Conservation (phyloP, 2,113 vertebrate species). For the Esox niger region DNA sequence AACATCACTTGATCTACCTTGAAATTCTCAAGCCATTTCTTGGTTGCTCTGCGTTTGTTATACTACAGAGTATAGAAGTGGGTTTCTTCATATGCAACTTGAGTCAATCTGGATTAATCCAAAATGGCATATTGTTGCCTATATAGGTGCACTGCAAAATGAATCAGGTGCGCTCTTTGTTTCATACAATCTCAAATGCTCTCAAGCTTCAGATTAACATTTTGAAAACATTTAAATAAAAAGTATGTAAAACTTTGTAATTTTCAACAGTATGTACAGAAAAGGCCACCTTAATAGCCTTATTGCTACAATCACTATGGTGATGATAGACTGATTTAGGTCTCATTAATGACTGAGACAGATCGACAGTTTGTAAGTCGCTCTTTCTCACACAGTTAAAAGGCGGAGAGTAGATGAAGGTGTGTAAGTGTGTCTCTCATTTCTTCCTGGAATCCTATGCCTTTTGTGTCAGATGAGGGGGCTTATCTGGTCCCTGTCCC, state of each 20-base stretch:
- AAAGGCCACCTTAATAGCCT: constrained; percentile 38
- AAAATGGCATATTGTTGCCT: too few relatives aligned
- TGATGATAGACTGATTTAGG: neutral
- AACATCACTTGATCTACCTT: constrained; percentile 23
- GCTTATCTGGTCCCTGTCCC: too few relatives aligned
- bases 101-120: too few relatives aligned
- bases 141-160: too few relatives aligned
- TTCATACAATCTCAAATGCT: constrained; percentile 4
- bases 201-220: neutral
- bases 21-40: constrained; percentile 12
- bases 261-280: too few relatives aligned
- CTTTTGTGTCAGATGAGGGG: too few relatives aligned
- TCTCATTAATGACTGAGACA: neutral
- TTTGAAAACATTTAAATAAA: too few relatives aligned
- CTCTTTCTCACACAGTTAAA: neutral
- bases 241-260: too few relatives aligned
- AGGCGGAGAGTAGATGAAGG: constrained; percentile 4
- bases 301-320: constrained; percentile 31
- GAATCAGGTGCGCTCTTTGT: neutral
- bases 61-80: neutral
- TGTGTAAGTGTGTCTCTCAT: neutral
- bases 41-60: constrained; percentile 1
- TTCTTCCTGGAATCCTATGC: too few relatives aligned
- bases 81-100: too few relatives aligned
- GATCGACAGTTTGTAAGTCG: constrained; percentile 8